Percentiles rank a stretch among this genome's conserved stretches.
Conservation (phyloP, 2,888 invertebrate genomes). For the Arctia plantaginis region DNA sequence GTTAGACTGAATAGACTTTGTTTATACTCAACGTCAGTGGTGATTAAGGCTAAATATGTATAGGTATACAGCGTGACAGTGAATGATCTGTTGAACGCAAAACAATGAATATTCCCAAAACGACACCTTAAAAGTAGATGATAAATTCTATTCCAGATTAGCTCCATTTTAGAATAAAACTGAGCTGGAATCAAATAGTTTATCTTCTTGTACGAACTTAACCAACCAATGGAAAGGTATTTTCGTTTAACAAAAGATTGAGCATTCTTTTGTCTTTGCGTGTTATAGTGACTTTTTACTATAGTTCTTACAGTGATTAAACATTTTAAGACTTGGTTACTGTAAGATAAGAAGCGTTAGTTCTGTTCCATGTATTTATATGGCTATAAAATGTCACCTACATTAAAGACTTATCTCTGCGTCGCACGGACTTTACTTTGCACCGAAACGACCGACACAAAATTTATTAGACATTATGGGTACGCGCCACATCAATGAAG, state of each 20-base stretch:
- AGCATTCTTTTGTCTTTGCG: background rate
- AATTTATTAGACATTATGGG: constrained; percentile 1
- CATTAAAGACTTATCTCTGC: constrained; percentile 2
- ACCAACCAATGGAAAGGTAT: background rate
- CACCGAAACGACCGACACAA: background rate
- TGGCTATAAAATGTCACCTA: background rate
- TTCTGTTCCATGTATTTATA: background rate
- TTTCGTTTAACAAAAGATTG: background rate
- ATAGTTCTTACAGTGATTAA: background rate
- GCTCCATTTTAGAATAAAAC: background rate
- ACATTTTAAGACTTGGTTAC: background rate
- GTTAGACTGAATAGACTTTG: background rate
- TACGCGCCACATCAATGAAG: background rate
- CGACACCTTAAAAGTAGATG: background rate
- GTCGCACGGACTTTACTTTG: constrained; percentile 1
- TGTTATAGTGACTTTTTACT: background rate
- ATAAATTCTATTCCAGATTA: background rate
- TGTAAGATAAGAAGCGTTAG: background rate
- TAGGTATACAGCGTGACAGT: background rate
- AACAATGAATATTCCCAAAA: background rate
- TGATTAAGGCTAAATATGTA: background rate
- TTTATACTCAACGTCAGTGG: background rate
- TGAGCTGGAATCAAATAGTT: background rate
- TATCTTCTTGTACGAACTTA: background rate
- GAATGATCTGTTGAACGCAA: background rate